Percentiles rank a stretch among this genome's conserved stretches.
Conservation (phyloP, 2,113 vertebrate species). For the Puffinus mauretanicus region DNA sequence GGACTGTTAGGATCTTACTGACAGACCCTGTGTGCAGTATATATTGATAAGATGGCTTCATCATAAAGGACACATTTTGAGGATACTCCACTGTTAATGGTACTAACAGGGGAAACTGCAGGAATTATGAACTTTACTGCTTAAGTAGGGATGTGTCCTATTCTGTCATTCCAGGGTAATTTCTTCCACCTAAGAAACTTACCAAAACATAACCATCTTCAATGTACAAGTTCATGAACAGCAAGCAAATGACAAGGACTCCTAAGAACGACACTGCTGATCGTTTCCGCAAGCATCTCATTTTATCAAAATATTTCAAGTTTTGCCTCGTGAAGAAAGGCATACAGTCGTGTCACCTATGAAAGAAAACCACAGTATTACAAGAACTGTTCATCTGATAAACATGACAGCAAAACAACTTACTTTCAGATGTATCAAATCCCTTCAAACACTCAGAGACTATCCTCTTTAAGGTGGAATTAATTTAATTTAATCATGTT, state of each 20-base stretch:
- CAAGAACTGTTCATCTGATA: neutral
- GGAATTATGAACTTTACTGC: neutral
- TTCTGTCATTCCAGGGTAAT: neutral
- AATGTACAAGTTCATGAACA: conserved; percentile 96
- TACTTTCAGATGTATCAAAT: neutral
- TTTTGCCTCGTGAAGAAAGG: conserved; percentile 76
- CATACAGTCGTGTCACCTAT: conserved; percentile 57
- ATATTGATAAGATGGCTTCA: neutral
- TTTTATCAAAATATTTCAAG: conserved; percentile 92
- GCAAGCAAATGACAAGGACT: conserved; percentile 90
- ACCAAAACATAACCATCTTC: conserved; percentile 97
- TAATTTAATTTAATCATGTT: neutral
- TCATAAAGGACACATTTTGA: neutral
- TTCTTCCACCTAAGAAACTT: conserved; percentile 52
- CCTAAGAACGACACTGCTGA: conserved; percentile 93
- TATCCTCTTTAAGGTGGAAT: neutral
- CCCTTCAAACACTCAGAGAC: neutral
- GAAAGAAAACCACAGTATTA: conserved; percentile 44
- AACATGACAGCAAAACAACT: neutral
- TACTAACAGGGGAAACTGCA: neutral
- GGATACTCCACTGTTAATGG: neutral
- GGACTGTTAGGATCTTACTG: neutral
- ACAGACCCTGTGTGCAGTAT: neutral
- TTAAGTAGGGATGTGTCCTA: neutral
- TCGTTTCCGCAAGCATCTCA: conserved; percentile 96